Evolutionary conservation across 2,888 invertebrate species (phyloP).

Genomic region (Argyra leucocephala): DNA sequence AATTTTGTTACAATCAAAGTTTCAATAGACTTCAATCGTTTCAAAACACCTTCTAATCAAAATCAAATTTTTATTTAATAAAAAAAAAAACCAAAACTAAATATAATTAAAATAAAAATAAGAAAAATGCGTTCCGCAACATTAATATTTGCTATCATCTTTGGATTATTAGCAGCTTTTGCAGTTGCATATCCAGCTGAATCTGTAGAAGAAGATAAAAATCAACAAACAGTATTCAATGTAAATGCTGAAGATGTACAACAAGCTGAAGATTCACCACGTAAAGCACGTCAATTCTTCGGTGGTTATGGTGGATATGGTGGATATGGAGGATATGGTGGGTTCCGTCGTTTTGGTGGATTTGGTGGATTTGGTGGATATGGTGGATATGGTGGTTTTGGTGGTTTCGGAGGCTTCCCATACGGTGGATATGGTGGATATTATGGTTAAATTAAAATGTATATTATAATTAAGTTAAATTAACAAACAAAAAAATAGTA

Average conservation of each 20-base stretch:
- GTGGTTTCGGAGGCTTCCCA: conserved; percentile 12
- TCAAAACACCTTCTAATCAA: no score
- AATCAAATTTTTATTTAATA: no score
- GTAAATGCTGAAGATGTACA: conserved; percentile 14
- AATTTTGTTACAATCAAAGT: no score
- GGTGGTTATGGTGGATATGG: conserved; percentile 17
- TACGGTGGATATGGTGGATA: conserved; percentile 16
- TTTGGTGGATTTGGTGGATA: background rate
- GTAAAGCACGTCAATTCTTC: conserved; percentile 19
- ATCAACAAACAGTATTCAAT: background rate
- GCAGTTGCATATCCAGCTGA: background rate
- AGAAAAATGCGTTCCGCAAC: background rate
- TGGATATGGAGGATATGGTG: conserved; percentile 17
- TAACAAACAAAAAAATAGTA: no score
- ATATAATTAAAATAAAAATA: no score
- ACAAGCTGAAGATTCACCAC: conserved; percentile 18
- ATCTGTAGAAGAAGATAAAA: background rate
- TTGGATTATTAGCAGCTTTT: background rate
- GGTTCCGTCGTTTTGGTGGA: conserved; percentile 11
- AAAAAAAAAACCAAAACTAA: background rate
- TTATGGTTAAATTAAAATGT: no score
- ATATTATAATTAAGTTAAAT: no score
- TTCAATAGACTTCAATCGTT: no score
- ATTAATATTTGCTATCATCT: background rate
- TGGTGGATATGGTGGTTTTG: conserved; percentile 11